phyloP scores from a whole-genome alignment of 2,113 vertebrate species.

The Chiloscyllium plagiosum region DNA sequence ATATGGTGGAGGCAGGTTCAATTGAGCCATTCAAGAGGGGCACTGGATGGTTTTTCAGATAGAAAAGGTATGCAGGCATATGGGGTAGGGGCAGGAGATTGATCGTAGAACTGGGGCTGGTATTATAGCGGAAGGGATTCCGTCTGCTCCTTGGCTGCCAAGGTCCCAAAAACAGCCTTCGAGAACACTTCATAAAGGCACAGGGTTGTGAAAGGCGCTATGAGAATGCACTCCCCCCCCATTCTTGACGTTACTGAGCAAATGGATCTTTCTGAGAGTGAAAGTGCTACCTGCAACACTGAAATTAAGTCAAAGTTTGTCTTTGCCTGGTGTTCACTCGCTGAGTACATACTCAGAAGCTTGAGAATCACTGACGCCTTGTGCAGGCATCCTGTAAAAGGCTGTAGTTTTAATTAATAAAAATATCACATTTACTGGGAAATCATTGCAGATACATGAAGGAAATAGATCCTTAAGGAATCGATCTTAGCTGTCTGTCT shows the following conservation, averaged over 20 bases:
- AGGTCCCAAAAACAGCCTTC: neutral
- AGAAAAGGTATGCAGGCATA: no score
- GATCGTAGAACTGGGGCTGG: no score
- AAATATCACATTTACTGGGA: constrained; percentile 1
- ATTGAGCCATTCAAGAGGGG: no score
- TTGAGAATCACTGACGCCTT: no score
- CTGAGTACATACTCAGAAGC: no score
- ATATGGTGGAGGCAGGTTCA: no score
- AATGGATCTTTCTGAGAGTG: neutral
- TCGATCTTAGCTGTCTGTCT: neutral
- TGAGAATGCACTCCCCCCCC: no score
- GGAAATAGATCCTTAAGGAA: neutral
- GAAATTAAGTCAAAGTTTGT: neutral
- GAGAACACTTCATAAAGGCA: neutral
- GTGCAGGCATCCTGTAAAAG: neutral
- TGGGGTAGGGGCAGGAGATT: no score
- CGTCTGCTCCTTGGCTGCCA: neutral
- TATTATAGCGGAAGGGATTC: no score
- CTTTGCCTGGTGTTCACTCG: neutral
- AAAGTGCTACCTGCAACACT: no score
- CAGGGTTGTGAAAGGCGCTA: neutral
- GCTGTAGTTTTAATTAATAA: constrained; percentile 24
- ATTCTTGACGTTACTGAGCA: neutral
- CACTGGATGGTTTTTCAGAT: no score
- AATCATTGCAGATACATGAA: constrained; percentile 12